These are phyloP conservation scores for Tetramorium parvispinum DNA, from an alignment of 1,140 invertebrate genomes.

Conservation along the genomic window DNA sequence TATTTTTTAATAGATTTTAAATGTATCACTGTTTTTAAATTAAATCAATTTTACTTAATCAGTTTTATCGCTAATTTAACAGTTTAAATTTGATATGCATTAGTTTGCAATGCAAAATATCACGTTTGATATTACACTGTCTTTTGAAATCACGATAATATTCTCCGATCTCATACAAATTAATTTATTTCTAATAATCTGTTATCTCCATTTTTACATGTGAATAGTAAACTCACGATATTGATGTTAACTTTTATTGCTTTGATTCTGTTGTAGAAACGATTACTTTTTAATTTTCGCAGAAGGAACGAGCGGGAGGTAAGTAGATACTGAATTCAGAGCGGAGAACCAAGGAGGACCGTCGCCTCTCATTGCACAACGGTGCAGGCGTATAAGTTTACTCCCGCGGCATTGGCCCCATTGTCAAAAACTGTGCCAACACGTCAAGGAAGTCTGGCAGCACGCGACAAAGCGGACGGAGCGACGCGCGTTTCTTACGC, in stretches of 20 bases:
- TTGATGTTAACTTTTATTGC: background rate
- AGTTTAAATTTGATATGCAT: no score
- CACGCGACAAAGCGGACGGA: conserved; percentile 47
- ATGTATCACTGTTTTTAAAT: no score
- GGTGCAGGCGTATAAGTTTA: conserved; percentile 59
- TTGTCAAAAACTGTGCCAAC: conserved; percentile 62
- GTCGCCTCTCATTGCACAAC: conserved; percentile 46
- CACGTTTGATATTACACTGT: no score
- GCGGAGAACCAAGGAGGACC: background rate
- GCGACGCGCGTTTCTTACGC: conserved; percentile 18
- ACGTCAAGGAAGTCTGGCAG: conserved; percentile 65
- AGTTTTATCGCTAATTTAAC: no score
- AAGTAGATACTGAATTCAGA: conserved; percentile 25
- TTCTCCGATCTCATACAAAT: background rate
- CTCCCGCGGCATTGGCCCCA: conserved; percentile 57
- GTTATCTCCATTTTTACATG: no score
- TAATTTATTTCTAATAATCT: background rate
- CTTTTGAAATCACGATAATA: background rate
- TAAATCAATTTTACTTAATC: no score
- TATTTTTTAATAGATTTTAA: no score
- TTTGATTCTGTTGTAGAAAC: background rate
- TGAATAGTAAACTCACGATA: no score
- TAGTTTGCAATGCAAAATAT: background rate
- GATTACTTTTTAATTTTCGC: background rate
- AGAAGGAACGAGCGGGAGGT: conserved; percentile 1